Percentiles rank a stretch among this genome's conserved stretches.
These are phyloP conservation scores for Himalopsyche tibetana DNA, from an alignment of 2,888 invertebrate species.

Conservation along the genomic window DNA sequence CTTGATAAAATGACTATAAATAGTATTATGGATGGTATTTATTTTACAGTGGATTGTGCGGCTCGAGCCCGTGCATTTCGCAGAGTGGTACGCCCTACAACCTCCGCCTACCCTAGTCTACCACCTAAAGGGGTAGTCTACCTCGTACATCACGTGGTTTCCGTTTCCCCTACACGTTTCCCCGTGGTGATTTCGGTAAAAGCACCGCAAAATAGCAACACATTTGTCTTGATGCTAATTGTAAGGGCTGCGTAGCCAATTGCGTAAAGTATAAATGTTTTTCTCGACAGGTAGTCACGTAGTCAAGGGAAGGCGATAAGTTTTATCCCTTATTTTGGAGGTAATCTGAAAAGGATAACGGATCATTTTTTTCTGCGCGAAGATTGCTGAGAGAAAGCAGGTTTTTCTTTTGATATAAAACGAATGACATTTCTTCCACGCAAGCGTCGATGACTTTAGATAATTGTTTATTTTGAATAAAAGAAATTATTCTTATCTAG, in stretches of 20 bases:
- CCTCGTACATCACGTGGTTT: conserved; percentile 36
- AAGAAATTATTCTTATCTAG: no score
- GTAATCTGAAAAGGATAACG: no score
- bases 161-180: conserved; percentile 44
- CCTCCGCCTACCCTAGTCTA: conserved; percentile 44
- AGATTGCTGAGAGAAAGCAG: no score
- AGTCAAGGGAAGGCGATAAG: not conserved
- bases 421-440: no score
- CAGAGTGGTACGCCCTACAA: conserved; percentile 54
- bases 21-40: conserved; percentile 23
- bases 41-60: conserved; percentile 8
- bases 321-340: not conserved
- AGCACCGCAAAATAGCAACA: conserved; percentile 56
- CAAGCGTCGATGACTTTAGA: no score
- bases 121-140: conserved; percentile 5
- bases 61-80: conserved; percentile 53
- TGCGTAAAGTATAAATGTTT: not conserved
- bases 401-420: no score
- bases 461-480: no score
- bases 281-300: not conserved
- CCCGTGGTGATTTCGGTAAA: conserved; percentile 65
- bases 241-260: not conserved
- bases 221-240: conserved; percentile 57
- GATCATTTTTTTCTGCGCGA: no score
- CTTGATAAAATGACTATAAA: conserved; percentile 23